Base-by-base conservation (phyloP, 2,888 invertebrate species). In the Caenorhabditis wallacei region DNA sequence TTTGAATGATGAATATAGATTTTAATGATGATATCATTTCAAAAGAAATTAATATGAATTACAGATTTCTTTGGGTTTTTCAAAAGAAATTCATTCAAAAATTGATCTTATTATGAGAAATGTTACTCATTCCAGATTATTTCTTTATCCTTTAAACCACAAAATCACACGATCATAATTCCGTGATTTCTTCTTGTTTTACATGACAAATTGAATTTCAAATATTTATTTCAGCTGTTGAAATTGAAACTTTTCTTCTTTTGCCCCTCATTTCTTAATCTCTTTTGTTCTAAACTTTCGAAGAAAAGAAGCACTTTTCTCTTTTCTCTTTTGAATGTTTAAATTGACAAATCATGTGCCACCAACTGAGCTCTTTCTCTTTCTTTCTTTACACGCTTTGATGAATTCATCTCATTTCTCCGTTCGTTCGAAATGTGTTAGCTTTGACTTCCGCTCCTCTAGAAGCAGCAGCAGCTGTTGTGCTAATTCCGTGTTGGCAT, bases 401-500 rank as follows among this genome's bases (percentile, higher is more conserved):
- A 63, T 63, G 63, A 59, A 61, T 59, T 59, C 57, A 11, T 48
- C 46, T 48, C 18, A 18, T 43, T 11, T 43, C 40, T 59, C 54
- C 61, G 63, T 63, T 63, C 72, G 63, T 74, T 74, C 43, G 72
- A 63, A 57, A 54, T 63, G 72, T 54, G 43, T 56, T 40, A 13
- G 53, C 26, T 51, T 5, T 13, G 40, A 16, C 30, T 37, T 53
- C 53, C 26, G 68, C 40, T 68, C 22, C 43, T 56, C 8, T 13
- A 40, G 43, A 2, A 43, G 43, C 43, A 30, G 46, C 20, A 57
- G 75, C 75, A 75, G 75, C 75, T 75, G 75, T 57, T 75, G 66
- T 75, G 75, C 66, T 66, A 56, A 46, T 43, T 71, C 48, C 56
- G 74, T 72, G 74, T 64, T 40, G 61, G 64, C 61, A 64, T 54